These are phyloP conservation scores for Zeuzera pyrina DNA, from an alignment of 2,888 invertebrate species.

Conservation along the genomic window DNA sequence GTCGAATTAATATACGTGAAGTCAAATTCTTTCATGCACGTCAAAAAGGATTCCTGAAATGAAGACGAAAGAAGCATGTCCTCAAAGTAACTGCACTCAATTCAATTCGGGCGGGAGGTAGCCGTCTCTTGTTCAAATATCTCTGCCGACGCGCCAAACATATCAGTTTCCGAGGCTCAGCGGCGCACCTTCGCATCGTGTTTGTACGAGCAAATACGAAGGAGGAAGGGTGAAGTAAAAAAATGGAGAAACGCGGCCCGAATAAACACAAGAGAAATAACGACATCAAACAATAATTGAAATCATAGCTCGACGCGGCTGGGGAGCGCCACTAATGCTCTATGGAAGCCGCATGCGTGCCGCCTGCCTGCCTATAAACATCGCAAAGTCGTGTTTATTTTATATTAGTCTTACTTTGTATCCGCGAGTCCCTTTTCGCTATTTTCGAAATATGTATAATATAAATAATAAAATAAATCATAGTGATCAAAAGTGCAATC, in stretches of 20 bases:
- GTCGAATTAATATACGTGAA: no score
- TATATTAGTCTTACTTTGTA: slow-evolving; percentile 1
- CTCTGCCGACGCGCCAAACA: slow-evolving; percentile 46
- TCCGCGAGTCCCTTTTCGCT: no score
- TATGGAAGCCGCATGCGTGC: slow-evolving; percentile 30
- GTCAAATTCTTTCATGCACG: no score
- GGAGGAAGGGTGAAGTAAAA: slow-evolving; percentile 55
- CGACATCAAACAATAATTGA: slow-evolving; percentile 70
- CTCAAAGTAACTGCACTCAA: slow-evolving; percentile 50
- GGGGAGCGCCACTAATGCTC: slow-evolving; percentile 32
- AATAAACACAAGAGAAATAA: slow-evolving; percentile 67
- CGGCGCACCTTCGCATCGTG: slow-evolving; percentile 42
- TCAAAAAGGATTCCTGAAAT: no score
- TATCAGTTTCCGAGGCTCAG: slow-evolving; percentile 54
- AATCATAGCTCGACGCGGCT: slow-evolving; percentile 51
- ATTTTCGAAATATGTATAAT: no score
- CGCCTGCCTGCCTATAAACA: slow-evolving; percentile 4
- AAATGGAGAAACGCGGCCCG: slow-evolving; percentile 57
- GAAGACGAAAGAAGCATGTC: slow-evolving; percentile 18
- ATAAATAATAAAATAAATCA: no score
- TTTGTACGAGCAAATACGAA: slow-evolving; percentile 53
- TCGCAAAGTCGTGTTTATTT: neutral
- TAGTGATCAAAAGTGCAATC: slow-evolving; percentile 18
- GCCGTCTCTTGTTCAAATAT: slow-evolving; percentile 50
- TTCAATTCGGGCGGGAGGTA: slow-evolving; percentile 40